Evolutionary conservation across 2,797 vertebrate genomes (phyloP).

Genomic region (Sebastes taczanowskii): DNA sequence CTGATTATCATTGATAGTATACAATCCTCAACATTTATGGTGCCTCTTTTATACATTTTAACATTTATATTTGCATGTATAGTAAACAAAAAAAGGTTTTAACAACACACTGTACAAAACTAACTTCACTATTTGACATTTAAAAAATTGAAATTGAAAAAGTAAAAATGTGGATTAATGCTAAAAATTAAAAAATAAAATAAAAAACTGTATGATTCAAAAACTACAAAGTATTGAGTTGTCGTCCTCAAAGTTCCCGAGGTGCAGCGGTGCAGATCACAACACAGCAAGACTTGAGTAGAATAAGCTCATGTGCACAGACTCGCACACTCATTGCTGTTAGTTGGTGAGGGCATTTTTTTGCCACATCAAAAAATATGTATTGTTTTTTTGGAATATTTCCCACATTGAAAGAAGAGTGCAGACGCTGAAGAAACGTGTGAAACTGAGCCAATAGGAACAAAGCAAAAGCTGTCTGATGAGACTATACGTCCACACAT

Average conservation of each 20-base stretch:
- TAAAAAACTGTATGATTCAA: neutral
- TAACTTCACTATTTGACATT: neutral
- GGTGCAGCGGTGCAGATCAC: slow-evolving; percentile 27
- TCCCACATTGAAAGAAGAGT: neutral
- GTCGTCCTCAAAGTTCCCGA: neutral
- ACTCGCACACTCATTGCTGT: neutral
- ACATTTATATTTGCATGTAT: neutral
- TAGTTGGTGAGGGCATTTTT: neutral
- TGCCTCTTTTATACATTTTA: neutral
- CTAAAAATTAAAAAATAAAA: neutral
- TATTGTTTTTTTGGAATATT: neutral
- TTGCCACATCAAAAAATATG: neutral
- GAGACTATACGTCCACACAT: neutral
- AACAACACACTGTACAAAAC: neutral
- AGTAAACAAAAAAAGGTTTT: neutral
- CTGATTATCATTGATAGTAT: neutral
- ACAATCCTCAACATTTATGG: neutral
- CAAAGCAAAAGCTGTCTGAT: neutral
- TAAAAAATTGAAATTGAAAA: neutral
- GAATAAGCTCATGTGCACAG: slow-evolving; percentile 6
- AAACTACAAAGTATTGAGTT: neutral
- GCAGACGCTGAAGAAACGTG: neutral
- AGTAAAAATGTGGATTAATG: neutral
- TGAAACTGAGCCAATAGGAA: neutral
- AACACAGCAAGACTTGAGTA: slow-evolving; percentile 7